Evolutionary conservation across 1,140 invertebrate genomes (phyloP), one percentile per base, ranked within the genome.

Genomic region (Drosophila takahashii): DNA sequence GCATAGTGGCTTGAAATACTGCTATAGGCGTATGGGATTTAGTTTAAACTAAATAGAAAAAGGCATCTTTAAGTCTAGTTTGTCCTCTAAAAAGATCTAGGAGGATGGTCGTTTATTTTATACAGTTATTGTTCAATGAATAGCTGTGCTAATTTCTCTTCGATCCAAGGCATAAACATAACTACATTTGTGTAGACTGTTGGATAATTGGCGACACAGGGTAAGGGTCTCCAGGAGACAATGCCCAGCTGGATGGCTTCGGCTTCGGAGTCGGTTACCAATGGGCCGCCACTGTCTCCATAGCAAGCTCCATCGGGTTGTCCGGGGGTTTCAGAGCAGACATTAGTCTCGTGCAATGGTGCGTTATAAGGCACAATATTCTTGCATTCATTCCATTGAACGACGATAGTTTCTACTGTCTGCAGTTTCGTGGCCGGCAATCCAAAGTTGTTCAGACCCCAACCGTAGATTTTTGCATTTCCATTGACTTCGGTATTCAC

Each of bases 201-300:
- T 0, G 96, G 96, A 1, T 94, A 94, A 6, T 93, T 93, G 70
- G 91, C 13, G 84, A 94, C 94, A 69, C 96, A 96, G 51, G 96
- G 96, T 4, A 94, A 92, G 26, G 94, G 91, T 6, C 96, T 96
- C 95, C 95, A 97, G 1, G 96, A 96, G 0, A 96, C 96, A 16
- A 96, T 92, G 15, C 96, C 96, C 15, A 27, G 60, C 44, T 69
- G 16, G n/a, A 1, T 4, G 1, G 47, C 75, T 9, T 91, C n/a
- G n/a, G n/a, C 71, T 15, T 11, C 0, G 4, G 10, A 22, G 10
- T 18, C 29, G 11, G 1, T 47, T 13, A 94, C 92, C 34, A 95
- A 77, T 1, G 95, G 95, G 51, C 95, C 95, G 52, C 95, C 95
- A 16, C 94, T 95, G 83, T 95, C 95, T 44, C 95, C 95, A 54